phyloP scores from a whole-genome alignment of 2,113 vertebrate species.

The Haplotaxodon microlepis region DNA sequence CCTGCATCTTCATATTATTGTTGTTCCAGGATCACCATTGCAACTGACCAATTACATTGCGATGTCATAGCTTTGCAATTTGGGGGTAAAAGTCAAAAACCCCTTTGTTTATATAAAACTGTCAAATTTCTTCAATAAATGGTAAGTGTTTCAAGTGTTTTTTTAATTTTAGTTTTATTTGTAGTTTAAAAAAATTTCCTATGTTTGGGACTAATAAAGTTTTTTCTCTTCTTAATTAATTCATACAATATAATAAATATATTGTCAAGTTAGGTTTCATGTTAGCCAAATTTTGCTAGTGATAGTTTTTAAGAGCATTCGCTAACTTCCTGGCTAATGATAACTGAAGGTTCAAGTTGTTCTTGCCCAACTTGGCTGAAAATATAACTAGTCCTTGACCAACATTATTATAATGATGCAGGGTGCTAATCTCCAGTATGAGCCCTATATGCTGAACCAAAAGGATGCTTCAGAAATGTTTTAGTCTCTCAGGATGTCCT shows the following conservation, averaged over 20 bases:
- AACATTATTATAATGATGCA: not conserved
- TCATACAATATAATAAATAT: not conserved
- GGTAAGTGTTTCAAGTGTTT: not conserved
- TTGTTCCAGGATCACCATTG: not conserved
- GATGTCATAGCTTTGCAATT: not conserved
- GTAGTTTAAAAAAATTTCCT: fast-evolving
- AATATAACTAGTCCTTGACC: not conserved
- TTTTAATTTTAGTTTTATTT: not conserved
- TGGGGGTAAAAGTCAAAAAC: not conserved
- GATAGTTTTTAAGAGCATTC: not conserved
- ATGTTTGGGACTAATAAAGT: not conserved
- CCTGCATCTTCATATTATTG: not conserved
- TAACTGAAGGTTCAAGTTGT: not conserved
- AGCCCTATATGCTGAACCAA: not conserved
- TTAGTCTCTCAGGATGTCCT: not conserved
- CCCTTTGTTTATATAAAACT: not conserved
- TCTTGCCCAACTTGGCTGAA: not conserved
- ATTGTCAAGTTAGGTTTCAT: not conserved
- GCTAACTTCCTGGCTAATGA: not conserved
- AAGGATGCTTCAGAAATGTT: not conserved
- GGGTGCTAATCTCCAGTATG: not conserved
- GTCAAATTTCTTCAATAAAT: not conserved
- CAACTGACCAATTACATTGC: not conserved
- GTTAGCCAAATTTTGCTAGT: not conserved
- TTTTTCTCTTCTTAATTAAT: not conserved